Conservation (phyloP, 1,140 invertebrate genomes). For the Varroa destructor region DNA sequence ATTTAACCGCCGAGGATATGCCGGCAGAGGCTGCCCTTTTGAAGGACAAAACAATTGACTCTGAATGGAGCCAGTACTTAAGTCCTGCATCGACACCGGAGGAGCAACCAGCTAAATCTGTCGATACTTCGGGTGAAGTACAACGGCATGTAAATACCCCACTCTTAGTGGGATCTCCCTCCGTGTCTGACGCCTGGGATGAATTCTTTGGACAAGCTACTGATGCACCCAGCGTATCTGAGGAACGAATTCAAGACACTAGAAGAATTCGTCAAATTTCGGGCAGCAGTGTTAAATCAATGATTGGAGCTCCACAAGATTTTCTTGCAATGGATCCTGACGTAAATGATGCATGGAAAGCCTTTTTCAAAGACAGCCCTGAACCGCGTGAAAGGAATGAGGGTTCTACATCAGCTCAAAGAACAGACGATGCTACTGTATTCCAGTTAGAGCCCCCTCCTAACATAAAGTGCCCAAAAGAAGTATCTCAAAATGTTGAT, state of each 20-base stretch:
- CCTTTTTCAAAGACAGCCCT: slow-evolving; percentile 1
- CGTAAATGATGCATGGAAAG: slow-evolving; percentile 1
- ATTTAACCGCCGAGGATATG: not conserved
- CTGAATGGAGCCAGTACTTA: not conserved
- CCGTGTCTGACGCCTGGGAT: slow-evolving; percentile 20
- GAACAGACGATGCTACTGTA: not conserved
- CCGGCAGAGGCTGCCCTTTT: not conserved
- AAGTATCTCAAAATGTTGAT: not conserved
- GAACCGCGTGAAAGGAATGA: not conserved
- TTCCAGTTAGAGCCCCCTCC: not conserved
- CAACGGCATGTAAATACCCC: not conserved
- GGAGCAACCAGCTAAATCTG: not conserved
- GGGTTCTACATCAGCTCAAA: not conserved
- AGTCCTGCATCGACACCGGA: slow-evolving; percentile 1
- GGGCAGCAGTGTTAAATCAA: not conserved
- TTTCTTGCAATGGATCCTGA: slow-evolving; percentile 18
- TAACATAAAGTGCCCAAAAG: not conserved
- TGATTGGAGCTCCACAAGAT: slow-evolving; percentile 19
- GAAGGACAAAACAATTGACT: not conserved
- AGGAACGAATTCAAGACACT: not conserved
- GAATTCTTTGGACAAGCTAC: slow-evolving; percentile 5
- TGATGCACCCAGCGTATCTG: not conserved
- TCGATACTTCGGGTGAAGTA: not conserved
- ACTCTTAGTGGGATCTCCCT: not conserved
- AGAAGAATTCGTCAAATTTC: not conserved